A percentile compares a stretch with the other conserved stretches of the same genome.
These are phyloP conservation scores for Pasiphila rectangulata DNA, from an alignment of 2,888 invertebrate species.

Conservation along the genomic window DNA sequence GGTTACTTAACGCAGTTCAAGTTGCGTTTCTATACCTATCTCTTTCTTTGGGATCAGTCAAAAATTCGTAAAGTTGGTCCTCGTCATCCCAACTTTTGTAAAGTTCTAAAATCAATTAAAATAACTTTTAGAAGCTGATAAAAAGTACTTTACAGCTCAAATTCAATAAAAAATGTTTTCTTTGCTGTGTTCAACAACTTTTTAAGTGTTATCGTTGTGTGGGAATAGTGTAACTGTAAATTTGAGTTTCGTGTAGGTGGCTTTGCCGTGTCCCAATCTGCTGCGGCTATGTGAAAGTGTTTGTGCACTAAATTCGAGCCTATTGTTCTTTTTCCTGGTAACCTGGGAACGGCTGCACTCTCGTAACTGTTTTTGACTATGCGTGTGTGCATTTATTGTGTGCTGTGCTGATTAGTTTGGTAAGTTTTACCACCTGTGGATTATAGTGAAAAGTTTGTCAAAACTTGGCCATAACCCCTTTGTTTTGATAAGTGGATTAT, in stretches of 20 bases:
- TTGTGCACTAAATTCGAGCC: constrained; percentile 77
- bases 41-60: constrained; percentile 50
- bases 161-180: background rate
- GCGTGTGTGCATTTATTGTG: constrained; percentile 36
- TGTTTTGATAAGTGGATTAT: background rate
- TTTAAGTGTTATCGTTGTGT: constrained; percentile 41
- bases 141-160: constrained; percentile 21
- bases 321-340: constrained; percentile 76
- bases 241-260: constrained; percentile 73
- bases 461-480: background rate
- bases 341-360: constrained; percentile 63
- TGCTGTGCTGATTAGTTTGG: constrained; percentile 32
- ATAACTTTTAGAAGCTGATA: constrained; percentile 36
- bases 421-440: constrained; percentile 31
- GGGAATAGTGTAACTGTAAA: constrained; percentile 64
- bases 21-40: constrained; percentile 29
- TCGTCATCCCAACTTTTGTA: constrained; percentile 49
- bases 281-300: constrained; percentile 72
- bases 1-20: constrained; percentile 1
- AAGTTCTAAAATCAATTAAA: constrained; percentile 35
- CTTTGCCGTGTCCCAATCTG: constrained; percentile 57
- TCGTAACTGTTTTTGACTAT: constrained; percentile 51
- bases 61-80: constrained; percentile 54
- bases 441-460: constrained; percentile 4
- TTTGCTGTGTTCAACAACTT: constrained; percentile 20